phyloP scores from a whole-genome alignment of 2,888 invertebrate species.

The Erebia epiphron region DNA sequence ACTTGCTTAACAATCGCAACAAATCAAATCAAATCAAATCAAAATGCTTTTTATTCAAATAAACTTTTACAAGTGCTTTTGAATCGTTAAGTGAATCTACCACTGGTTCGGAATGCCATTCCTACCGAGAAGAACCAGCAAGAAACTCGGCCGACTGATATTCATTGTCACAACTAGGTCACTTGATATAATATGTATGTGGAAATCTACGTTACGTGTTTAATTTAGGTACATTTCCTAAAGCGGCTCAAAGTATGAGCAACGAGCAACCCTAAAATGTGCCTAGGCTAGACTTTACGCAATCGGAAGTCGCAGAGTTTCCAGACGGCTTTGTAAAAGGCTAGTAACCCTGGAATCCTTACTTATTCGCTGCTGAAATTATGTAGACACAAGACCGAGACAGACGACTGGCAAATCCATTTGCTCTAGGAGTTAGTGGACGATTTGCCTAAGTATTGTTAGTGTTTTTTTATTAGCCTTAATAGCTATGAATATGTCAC shows the following conservation, averaged over 20 bases:
- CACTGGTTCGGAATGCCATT: too few species aligned
- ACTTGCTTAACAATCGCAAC: too few species aligned
- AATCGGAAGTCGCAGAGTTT: constrained; percentile 28
- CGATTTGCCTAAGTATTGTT: background rate
- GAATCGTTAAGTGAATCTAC: too few species aligned
- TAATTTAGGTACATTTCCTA: background rate
- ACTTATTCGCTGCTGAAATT: constrained; percentile 37
- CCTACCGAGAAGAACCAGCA: too few species aligned
- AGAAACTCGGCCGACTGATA: too few species aligned
- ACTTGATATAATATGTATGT: too few species aligned
- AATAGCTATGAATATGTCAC: too few species aligned
- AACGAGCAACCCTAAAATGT: constrained; percentile 1
- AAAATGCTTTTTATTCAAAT: too few species aligned
- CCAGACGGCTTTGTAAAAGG: constrained; percentile 36
- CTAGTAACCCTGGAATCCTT: constrained; percentile 35
- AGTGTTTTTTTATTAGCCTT: background rate
- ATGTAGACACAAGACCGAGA: constrained; percentile 35
- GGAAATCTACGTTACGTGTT: too few species aligned
- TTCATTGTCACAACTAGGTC: too few species aligned
- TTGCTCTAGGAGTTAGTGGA: background rate
- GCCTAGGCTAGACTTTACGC: background rate
- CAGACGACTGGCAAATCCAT: constrained; percentile 18
- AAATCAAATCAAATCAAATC: too few species aligned
- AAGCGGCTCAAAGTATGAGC: constrained; percentile 15
- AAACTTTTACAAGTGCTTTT: too few species aligned